phyloP scores from a whole-genome alignment of 1,140 invertebrate species.

The Diuraphis noxia region DNA sequence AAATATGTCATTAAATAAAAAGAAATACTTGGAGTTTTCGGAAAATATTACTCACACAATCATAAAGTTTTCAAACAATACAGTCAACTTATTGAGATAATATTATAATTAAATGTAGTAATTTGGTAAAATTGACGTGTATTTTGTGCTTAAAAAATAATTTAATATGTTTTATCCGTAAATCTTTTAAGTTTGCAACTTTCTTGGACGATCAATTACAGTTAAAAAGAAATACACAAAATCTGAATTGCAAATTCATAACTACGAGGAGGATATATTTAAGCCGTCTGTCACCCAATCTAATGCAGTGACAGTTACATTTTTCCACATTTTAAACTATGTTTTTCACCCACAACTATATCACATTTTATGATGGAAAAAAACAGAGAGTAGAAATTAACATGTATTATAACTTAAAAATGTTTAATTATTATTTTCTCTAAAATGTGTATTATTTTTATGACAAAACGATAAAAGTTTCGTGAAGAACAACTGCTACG shows the following conservation, averaged over 20 bases:
- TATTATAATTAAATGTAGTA: neutral
- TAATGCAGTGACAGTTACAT: neutral
- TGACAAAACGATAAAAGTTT: too few relatives aligned
- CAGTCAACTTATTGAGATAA: neutral
- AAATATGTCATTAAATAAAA: too few relatives aligned
- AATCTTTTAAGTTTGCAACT: neutral
- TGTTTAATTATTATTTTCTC: too few relatives aligned
- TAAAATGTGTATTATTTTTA: too few relatives aligned
- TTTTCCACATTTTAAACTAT: neutral
- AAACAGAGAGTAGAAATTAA: too few relatives aligned
- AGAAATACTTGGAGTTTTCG: neutral
- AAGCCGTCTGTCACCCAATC: neutral
- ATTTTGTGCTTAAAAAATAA: neutral
- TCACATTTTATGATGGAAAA: too few relatives aligned
- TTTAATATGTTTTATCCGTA: neutral
- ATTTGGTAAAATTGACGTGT: neutral
- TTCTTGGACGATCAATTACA: neutral
- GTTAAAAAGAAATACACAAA: neutral
- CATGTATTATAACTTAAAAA: too few relatives aligned
- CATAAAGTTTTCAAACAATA: neutral
- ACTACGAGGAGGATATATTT: neutral
- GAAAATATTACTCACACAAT: neutral
- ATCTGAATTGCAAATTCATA: slow-evolving; percentile 12
- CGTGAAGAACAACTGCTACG: too few relatives aligned
- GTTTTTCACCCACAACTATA: too few relatives aligned